phyloP scores from a whole-genome alignment of 2,888 invertebrate species.

The Dysmachus trigonus region DNA sequence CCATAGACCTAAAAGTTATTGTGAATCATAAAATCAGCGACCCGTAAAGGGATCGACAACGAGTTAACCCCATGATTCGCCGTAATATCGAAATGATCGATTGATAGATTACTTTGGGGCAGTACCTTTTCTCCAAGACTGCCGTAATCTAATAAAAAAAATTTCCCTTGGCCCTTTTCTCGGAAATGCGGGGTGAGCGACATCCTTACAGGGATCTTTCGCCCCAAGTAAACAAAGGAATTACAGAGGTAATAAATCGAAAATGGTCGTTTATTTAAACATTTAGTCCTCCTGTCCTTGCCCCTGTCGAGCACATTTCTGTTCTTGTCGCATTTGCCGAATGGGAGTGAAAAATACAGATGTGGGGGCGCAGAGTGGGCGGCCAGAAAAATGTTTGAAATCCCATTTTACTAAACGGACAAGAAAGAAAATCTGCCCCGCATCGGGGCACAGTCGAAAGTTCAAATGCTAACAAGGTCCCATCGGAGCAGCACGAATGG shows the following conservation, averaged over 20 bases:
- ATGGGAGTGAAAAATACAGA: constrained; percentile 8
- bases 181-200: not conserved
- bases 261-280: constrained; percentile 41
- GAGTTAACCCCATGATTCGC: constrained; percentile 10
- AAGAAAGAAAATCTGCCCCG: constrained; percentile 10
- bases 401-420: constrained; percentile 43
- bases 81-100: constrained; percentile 30
- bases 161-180: not conserved
- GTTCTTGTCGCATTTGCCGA: constrained; percentile 31
- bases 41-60: constrained; percentile 29
- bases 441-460: constrained; percentile 43
- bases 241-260: constrained; percentile 41
- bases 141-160: constrained; percentile 5
- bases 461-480: constrained; percentile 48
- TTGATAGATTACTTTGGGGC: constrained; percentile 27
- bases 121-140: not conserved
- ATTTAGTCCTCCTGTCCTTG: constrained; percentile 37
- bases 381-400: constrained; percentile 26
- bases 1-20: constrained; percentile 8
- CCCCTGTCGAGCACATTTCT: constrained; percentile 34
- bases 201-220: not conserved
- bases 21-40: constrained; percentile 34
- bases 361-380: not conserved
- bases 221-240: constrained; percentile 15
- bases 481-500: constrained; percentile 43